A percentile compares a stretch with the other conserved stretches of the same genome.
Evolutionary conservation across 1,140 invertebrate species (phyloP).

Genomic region (Propsilocerus akamusi): DNA sequence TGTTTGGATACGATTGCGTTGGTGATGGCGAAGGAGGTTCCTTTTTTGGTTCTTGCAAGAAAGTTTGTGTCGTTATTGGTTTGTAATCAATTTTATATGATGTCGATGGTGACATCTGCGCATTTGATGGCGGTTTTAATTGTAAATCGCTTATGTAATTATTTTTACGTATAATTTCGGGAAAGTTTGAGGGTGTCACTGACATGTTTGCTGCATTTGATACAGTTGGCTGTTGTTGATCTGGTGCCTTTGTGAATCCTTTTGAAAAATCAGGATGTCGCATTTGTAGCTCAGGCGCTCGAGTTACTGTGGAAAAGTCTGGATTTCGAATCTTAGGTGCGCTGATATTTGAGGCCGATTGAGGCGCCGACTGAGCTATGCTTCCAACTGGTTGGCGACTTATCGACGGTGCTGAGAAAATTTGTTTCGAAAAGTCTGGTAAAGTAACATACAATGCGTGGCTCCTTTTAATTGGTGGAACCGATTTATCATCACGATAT

Average conservation of each 20-base stretch:
- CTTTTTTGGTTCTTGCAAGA: not conserved
- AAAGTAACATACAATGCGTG: not conserved
- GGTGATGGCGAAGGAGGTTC: too few species aligned
- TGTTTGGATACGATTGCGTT: conserved; percentile 5
- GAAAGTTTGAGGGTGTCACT: conserved; percentile 6
- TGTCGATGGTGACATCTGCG: not conserved
- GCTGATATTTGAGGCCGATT: not conserved
- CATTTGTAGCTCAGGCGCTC: not conserved
- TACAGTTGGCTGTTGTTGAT: too few species aligned
- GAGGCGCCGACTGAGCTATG: not conserved
- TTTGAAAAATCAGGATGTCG: conserved; percentile 1
- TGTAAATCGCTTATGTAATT: conserved; percentile 8
- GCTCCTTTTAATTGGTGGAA: not conserved
- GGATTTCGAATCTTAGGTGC: conserved; percentile 5
- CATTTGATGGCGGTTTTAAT: conserved; percentile 4
- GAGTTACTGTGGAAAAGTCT: conserved; percentile 3
- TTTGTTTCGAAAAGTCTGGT: not conserved
- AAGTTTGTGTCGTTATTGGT: not conserved
- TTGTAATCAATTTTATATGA: not conserved
- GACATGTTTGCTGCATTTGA: not conserved
- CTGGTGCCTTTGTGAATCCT: not conserved
- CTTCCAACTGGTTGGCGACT: not conserved
- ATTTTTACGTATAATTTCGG: conserved; percentile 6
- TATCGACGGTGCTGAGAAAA: not conserved
- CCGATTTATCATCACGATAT: not conserved